Conservation (phyloP, 1,140 invertebrate genomes). For the Nebria ingens region DNA sequence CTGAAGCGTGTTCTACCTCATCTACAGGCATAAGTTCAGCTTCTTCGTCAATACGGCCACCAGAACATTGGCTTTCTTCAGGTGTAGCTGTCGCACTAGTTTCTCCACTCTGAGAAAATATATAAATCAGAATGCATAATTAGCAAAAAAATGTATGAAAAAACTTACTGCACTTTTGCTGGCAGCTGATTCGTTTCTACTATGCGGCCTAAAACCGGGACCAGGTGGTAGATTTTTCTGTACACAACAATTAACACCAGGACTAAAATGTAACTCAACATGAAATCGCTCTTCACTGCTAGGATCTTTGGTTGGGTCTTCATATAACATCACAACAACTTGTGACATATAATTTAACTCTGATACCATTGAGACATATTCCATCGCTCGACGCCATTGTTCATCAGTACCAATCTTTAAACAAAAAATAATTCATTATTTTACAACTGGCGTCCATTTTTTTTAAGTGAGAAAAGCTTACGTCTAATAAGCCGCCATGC, state of each 20-base stretch:
- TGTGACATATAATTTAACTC: slow-evolving; percentile 99
- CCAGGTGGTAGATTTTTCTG: slow-evolving; percentile 89
- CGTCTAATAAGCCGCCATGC: slow-evolving; percentile 86
- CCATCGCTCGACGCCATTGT: slow-evolving; percentile 97
- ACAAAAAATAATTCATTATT: slow-evolving; percentile 9
- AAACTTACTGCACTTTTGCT: slow-evolving; percentile 35
- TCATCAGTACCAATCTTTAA: slow-evolving; percentile 73
- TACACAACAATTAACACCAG: slow-evolving; percentile 91
- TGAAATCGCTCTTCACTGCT: slow-evolving; percentile 86
- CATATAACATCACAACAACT: slow-evolving; percentile 98
- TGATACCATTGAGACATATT: slow-evolving; percentile 93
- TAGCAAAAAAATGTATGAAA: neutral
- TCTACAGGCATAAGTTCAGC: slow-evolving; percentile 31
- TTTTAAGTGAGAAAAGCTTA: slow-evolving; percentile 36
- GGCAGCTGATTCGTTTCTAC: slow-evolving; percentile 63
- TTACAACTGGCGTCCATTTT: no score
- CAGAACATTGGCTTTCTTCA: slow-evolving; percentile 38
- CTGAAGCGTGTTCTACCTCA: neutral
- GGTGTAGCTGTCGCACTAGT: slow-evolving; percentile 28
- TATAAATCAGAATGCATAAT: slow-evolving; percentile 1
- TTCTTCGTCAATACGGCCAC: slow-evolving; percentile 54
- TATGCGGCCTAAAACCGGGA: slow-evolving; percentile 86
- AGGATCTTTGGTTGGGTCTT: slow-evolving; percentile 93
- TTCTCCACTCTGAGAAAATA: slow-evolving; percentile 17
- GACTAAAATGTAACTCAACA: slow-evolving; percentile 95